phyloP scores from a whole-genome alignment of 2,888 invertebrate genomes.

The Eucera pruinosa region DNA sequence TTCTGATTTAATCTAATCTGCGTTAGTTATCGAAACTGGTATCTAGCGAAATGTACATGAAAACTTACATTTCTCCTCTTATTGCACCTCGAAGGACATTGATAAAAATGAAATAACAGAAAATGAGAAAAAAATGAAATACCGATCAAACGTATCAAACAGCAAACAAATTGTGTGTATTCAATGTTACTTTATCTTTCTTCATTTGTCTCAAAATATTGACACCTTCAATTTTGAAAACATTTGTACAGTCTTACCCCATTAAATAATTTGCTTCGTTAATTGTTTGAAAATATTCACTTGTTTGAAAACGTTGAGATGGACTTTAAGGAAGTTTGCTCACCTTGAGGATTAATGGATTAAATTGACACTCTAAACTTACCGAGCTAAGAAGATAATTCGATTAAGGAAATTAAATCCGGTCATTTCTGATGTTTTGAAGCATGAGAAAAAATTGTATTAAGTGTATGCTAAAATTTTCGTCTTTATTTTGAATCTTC shows the following conservation, averaged over 20 bases:
- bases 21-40: neutral
- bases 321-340: neutral
- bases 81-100: neutral
- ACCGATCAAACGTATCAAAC: slow-evolving; percentile 8
- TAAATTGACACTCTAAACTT: neutral
- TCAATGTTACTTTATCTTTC: neutral
- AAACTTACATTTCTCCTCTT: neutral
- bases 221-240: neutral
- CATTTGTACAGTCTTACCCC: no score
- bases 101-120: neutral
- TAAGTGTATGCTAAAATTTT: no score
- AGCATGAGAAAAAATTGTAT: no score
- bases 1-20: slow-evolving; percentile 20
- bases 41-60: neutral
- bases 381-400: neutral
- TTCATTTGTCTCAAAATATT: neutral
- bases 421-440: neutral
- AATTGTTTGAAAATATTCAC: no score
- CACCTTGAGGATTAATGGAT: neutral
- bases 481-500: no score
- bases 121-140: neutral
- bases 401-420: neutral
- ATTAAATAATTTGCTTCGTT: no score
- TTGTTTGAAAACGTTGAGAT: neutral
- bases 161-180: slow-evolving; percentile 7